Percentiles rank a stretch among this genome's conserved stretches.
Evolutionary conservation across 2,113 vertebrate species (phyloP).

Genomic region (Pituophis catenifer): DNA sequence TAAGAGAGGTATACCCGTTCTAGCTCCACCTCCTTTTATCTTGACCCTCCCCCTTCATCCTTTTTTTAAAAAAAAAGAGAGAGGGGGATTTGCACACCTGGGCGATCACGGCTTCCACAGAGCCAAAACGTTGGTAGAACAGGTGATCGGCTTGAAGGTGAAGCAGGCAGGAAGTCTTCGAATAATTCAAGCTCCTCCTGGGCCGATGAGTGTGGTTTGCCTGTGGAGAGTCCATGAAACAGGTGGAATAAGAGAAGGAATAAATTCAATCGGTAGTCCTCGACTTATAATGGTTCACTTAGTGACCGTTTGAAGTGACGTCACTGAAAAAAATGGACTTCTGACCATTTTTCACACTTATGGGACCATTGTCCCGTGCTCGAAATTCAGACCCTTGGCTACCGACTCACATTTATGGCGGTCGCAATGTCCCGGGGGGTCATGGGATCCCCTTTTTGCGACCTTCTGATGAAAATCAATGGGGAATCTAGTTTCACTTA

Average conservation of each 20-base stretch:
- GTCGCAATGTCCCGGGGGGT: no score
- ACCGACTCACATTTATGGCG: no score
- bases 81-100: conserved; percentile 64
- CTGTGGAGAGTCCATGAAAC: conserved; percentile 26
- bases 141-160: conserved; percentile 73
- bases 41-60: background rate
- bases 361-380: no score
- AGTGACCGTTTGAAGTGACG: no score
- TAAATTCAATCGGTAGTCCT: no score
- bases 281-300: no score
- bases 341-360: no score
- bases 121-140: conserved; percentile 75
- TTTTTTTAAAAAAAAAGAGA: background rate
- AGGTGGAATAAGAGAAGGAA: background rate
- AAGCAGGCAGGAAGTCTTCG: conserved; percentile 76
- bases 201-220: conserved; percentile 50
- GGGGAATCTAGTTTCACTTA: no score
- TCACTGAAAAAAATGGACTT: no score
- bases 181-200: conserved; percentile 67
- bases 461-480: no score
- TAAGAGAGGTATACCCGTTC: background rate
- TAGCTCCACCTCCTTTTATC: background rate
- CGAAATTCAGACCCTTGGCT: no score
- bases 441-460: no score
- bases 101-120: conserved; percentile 72